phyloP scores from a whole-genome alignment of 2,113 vertebrate genomes.

The Haliaeetus leucogaster region DNA sequence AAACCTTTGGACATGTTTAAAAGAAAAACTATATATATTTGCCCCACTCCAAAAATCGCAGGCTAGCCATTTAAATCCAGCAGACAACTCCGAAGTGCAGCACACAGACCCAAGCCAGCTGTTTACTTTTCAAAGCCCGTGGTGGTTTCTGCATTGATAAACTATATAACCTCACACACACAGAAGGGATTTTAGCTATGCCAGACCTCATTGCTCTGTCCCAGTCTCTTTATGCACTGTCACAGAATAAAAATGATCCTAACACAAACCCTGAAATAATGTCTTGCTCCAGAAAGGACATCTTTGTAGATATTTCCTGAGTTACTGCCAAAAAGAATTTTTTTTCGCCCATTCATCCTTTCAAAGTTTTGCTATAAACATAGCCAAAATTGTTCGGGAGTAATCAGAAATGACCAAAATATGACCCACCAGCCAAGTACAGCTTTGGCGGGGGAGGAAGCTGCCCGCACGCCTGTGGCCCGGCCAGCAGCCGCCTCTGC shows the following conservation, averaged over 20 bases:
- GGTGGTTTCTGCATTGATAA: slow-evolving; percentile 65
- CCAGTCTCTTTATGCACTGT: slow-evolving; percentile 37
- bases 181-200: slow-evolving; percentile 52
- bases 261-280: slow-evolving; percentile 45
- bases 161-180: slow-evolving; percentile 59
- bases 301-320: slow-evolving; percentile 53
- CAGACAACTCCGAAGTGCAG: neutral
- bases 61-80: slow-evolving; percentile 11
- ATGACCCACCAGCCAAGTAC: neutral
- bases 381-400: slow-evolving; percentile 2
- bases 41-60: neutral
- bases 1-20: neutral
- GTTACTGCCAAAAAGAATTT: slow-evolving; percentile 38
- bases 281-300: slow-evolving; percentile 25
- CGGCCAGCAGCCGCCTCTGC: neutral
- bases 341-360: slow-evolving; percentile 38
- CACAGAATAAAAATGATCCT: slow-evolving; percentile 49
- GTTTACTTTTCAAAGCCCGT: slow-evolving; percentile 51
- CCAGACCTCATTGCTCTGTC: slow-evolving; percentile 49
- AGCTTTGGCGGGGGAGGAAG: neutral
- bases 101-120: slow-evolving; percentile 25
- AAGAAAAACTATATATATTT: neutral
- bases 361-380: slow-evolving; percentile 37
- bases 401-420: slow-evolving; percentile 27
- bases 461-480: neutral